A percentile compares a stretch with the other conserved stretches of the same genome.
Evolutionary conservation across 2,797 vertebrate genomes (phyloP).

Genomic region (Gobionotothen gibberifrons): DNA sequence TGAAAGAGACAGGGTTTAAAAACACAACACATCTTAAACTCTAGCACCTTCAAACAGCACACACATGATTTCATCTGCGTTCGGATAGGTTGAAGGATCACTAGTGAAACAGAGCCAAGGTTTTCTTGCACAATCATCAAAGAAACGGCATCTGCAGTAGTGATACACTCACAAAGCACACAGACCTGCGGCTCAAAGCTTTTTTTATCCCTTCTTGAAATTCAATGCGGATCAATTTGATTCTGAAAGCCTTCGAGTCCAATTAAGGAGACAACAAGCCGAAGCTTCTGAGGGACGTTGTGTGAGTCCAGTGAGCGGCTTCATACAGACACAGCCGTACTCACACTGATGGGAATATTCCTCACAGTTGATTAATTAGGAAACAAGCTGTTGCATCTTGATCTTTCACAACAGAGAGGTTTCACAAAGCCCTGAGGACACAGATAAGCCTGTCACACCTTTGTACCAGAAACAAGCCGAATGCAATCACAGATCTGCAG

Average conservation of each 20-base stretch:
- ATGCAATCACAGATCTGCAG: not conserved
- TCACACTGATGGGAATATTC: not conserved
- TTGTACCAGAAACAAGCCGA: not conserved
- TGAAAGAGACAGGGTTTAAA: not conserved
- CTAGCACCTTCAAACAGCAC: not conserved
- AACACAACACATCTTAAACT: not conserved
- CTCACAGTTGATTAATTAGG: not conserved
- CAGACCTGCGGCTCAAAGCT: not conserved
- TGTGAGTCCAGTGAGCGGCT: not conserved
- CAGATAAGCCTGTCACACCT: not conserved
- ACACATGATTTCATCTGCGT: not conserved
- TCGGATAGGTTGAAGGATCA: not conserved
- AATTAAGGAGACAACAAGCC: constrained; percentile 27
- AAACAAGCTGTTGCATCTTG: not conserved
- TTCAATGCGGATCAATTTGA: not conserved
- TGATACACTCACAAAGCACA: not conserved
- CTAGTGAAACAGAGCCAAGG: not conserved
- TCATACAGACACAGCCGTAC: not conserved
- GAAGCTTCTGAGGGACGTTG: not conserved
- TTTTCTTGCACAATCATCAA: not conserved
- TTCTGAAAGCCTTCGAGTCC: constrained; percentile 31
- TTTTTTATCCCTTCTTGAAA: not conserved
- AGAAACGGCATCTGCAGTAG: not conserved
- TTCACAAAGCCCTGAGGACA: not conserved
- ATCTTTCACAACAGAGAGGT: not conserved